Evolutionary conservation across 2,797 vertebrate genomes (phyloP).

Genomic region (Ctenosaura bakeri): DNA sequence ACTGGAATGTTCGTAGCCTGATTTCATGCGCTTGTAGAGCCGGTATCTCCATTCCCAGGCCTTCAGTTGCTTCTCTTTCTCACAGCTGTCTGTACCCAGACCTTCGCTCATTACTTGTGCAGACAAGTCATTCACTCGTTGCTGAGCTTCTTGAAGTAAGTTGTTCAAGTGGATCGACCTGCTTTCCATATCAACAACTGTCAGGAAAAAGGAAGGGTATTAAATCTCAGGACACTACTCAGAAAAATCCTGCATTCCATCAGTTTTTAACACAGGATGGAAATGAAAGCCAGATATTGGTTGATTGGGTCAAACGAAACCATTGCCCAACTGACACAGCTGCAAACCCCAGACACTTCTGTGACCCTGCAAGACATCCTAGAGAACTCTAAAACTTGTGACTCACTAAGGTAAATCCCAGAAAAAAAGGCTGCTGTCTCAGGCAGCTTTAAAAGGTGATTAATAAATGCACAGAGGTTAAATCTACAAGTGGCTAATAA

Average conservation of each 20-base stretch:
- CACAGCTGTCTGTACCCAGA: slow-evolving; percentile 85
- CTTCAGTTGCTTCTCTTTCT: slow-evolving; percentile 90
- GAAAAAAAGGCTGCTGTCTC: background rate
- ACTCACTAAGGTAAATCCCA: background rate
- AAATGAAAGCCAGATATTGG: background rate
- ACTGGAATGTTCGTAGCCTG: slow-evolving; percentile 92
- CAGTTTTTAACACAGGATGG: background rate
- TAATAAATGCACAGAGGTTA: background rate
- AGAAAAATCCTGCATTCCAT: background rate
- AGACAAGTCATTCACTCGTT: slow-evolving; percentile 85
- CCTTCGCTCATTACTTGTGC: slow-evolving; percentile 86
- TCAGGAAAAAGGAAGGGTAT: slow-evolving; percentile 47
- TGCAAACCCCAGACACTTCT: background rate
- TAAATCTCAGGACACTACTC: background rate
- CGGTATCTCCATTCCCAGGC: slow-evolving; percentile 93
- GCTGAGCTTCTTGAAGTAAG: slow-evolving; percentile 91
- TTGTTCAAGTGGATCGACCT: slow-evolving; percentile 86
- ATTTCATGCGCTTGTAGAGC: slow-evolving; percentile 93
- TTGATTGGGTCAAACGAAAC: background rate
- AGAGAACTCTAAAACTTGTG: background rate
- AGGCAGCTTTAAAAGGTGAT: background rate
- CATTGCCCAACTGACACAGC: background rate
- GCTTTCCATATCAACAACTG: slow-evolving; percentile 89
- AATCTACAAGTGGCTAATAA: background rate
- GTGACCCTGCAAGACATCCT: background rate